Base-by-base conservation (phyloP, 2,888 invertebrate genomes). In the Pardosa pseudoannulata region DNA sequence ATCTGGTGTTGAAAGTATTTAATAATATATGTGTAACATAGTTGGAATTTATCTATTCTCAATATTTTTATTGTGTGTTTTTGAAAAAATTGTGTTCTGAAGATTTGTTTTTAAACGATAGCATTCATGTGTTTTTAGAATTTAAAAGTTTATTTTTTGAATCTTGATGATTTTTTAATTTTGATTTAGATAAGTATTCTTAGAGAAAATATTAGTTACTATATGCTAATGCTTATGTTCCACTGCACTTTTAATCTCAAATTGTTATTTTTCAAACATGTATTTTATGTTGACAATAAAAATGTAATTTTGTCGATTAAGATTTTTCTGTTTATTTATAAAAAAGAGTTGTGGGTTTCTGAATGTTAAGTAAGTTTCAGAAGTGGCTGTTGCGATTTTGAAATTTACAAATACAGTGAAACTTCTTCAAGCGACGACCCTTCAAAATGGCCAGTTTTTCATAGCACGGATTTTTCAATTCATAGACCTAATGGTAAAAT, bases 241-340 rank as follows among this genome's bases (percentile, higher is more conserved):
- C 16, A 41, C n/a, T 74, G 68, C 74, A 68, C 68, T 74, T 50
- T 56, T 81, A 67, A 81, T 29, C 71, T 67, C 32, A 31, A 68
- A 74, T 79, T 79, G 68, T 29, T 65, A 50, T 39, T 81, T 81
- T 68, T 62, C 46, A 81, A 56, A 67, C 31, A 72, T 81, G 68
- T 68, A 73, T 73, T 72, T 81, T 81, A 74, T 74, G 81, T 81
- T 81, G 56, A 71, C 65, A 74, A 74, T 74, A 73, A 81, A 81
- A 56, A 56, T 71, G 56, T 64, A 65, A 67, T 80, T n/a, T 73
- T 80, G 65, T 73, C 16, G n/a, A 46, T 11, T 46, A 2, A 13
- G n/a, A n/a, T n/a, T n/a, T n/a, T n/a, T n/a, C n/a, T n/a, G n/a
- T n/a, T n/a, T n/a, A n/a, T n/a, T n/a, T n/a, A n/a, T n/a, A n/a